Conservation (phyloP, 1,140 invertebrate genomes). For the Cherax quadricarinatus region DNA sequence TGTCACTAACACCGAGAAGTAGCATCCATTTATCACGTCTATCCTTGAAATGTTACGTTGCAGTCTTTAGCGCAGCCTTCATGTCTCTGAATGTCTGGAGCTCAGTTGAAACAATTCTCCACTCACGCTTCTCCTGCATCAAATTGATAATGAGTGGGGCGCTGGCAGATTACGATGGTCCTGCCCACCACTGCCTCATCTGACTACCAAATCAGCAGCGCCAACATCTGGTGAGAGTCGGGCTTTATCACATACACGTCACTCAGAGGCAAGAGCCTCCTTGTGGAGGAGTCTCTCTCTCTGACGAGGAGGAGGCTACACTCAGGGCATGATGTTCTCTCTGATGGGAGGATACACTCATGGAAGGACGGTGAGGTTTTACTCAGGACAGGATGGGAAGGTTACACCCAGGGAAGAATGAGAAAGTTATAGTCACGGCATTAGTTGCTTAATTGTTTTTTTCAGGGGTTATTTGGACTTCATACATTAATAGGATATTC, state of each 20-base stretch:
- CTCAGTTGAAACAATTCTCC: slow-evolving; percentile 29
- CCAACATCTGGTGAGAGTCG: slow-evolving; percentile 25
- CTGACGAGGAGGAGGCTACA: too few relatives aligned
- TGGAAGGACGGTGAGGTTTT: too few relatives aligned
- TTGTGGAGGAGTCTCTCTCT: background rate
- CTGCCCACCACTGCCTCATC: slow-evolving; percentile 54
- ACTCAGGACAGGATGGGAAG: too few relatives aligned
- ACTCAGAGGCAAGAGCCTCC: background rate
- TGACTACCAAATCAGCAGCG: slow-evolving; percentile 60
- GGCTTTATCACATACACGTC: slow-evolving; percentile 17
- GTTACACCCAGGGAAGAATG: too few relatives aligned
- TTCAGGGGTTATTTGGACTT: too few relatives aligned
- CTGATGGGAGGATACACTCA: too few relatives aligned
- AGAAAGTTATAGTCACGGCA: too few relatives aligned
- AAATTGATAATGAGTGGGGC: slow-evolving; percentile 55
- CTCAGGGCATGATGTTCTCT: too few relatives aligned
- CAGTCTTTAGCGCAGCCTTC: background rate
- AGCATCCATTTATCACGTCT: background rate
- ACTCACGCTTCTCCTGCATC: slow-evolving; percentile 44
- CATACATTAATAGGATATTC: too few relatives aligned
- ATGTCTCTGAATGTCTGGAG: background rate
- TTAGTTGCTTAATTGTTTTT: too few relatives aligned
- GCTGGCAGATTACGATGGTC: slow-evolving; percentile 41
- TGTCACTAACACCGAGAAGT: too few relatives aligned
- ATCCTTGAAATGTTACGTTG: background rate